These are phyloP conservation scores for Martes martes DNA, from an alignment of 2,113 vertebrate species.

Conservation along the genomic window DNA sequence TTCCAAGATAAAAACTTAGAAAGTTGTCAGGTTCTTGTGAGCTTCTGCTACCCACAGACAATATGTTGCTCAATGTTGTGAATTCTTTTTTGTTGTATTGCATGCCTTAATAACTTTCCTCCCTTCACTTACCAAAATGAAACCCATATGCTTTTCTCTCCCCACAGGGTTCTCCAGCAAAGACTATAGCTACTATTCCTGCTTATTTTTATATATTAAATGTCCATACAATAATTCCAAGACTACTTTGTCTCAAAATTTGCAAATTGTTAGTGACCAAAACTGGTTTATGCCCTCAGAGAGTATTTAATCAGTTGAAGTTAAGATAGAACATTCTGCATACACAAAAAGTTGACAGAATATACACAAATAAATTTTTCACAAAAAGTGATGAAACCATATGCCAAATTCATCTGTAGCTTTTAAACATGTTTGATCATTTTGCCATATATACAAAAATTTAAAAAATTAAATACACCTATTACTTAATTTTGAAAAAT, in stretches of 20 bases:
- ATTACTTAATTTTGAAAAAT: not conserved
- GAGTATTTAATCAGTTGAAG: not conserved
- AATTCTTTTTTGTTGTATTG: conserved; percentile 40
- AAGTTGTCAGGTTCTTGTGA: conserved; percentile 47
- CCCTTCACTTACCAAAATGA: conserved; percentile 52
- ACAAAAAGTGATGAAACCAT: not conserved
- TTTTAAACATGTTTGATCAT: not conserved
- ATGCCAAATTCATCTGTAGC: not conserved
- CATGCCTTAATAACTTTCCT: conserved; percentile 41
- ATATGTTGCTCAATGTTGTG: conserved; percentile 61
- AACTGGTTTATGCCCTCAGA: not conserved
- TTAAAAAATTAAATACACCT: not conserved
- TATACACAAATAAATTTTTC: not conserved
- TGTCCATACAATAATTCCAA: conserved; percentile 3
- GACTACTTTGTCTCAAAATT: not conserved
- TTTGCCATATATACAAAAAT: not conserved
- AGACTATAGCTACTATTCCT: not conserved
- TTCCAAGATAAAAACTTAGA: conserved; percentile 55
- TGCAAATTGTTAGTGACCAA: not conserved
- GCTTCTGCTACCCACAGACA: conserved; percentile 62
- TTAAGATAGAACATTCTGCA: not conserved
- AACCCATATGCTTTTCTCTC: conserved; percentile 26
- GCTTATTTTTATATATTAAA: not conserved
- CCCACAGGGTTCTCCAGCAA: conserved; percentile 11
- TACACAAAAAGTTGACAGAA: not conserved